Evolutionary conservation across 2,797 vertebrate species (phyloP).

Genomic region (Leptatherina wallacei): DNA sequence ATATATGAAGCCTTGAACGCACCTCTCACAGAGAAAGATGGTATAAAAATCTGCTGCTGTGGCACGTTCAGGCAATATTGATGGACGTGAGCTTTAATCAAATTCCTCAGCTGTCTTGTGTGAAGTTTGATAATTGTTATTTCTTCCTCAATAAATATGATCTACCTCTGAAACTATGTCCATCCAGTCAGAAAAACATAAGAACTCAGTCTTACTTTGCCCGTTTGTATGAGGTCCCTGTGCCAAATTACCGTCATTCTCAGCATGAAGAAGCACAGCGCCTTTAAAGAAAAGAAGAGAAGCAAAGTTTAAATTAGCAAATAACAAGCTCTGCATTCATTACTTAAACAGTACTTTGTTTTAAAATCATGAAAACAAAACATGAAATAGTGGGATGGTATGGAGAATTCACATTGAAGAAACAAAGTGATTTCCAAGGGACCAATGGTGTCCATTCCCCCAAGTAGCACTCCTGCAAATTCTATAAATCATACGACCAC

Average conservation of each 20-base stretch:
- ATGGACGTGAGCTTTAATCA: slow-evolving; percentile 30
- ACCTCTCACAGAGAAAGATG: slow-evolving; percentile 16
- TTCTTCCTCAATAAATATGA: slow-evolving; percentile 18
- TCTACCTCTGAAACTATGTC: slow-evolving; percentile 1
- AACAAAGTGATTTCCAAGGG: not conserved
- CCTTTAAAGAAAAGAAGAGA: slow-evolving; percentile 50
- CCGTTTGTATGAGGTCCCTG: slow-evolving; percentile 68
- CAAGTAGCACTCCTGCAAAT: too few species aligned
- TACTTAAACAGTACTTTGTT: not conserved
- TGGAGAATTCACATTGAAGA: not conserved
- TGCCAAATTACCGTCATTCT: slow-evolving; percentile 75
- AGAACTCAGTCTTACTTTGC: slow-evolving; percentile 69
- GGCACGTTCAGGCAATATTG: slow-evolving; percentile 20
- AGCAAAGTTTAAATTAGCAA: not conserved
- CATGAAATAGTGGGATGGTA: not conserved
- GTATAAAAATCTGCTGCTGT: slow-evolving; percentile 25
- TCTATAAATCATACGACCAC: too few species aligned
- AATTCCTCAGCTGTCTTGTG: slow-evolving; percentile 20
- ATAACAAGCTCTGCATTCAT: not conserved
- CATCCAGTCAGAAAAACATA: not conserved
- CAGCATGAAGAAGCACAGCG: slow-evolving; percentile 80
- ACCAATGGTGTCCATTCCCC: too few species aligned
- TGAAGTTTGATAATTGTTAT: slow-evolving; percentile 15
- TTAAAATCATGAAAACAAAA: not conserved
- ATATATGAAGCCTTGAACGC: slow-evolving; percentile 17